phyloP scores from a whole-genome alignment of 2,888 invertebrate genomes.

The Entomobrya proxima region DNA sequence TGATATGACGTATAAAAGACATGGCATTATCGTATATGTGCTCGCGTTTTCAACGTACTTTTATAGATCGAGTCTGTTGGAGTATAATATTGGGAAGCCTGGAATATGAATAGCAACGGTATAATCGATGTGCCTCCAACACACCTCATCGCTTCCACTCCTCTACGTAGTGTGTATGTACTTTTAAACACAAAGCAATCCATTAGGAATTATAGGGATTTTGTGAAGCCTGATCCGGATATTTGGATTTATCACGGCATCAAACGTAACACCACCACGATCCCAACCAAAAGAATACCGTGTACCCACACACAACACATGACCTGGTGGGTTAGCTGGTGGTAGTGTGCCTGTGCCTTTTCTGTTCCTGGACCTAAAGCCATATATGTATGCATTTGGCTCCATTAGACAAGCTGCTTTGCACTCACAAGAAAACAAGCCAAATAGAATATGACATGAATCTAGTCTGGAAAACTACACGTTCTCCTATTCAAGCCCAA shows the following conservation, averaged over 20 bases:
- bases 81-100: no score
- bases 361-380: no score
- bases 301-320: not conserved
- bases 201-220: slow-evolving; percentile 58
- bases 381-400: no score
- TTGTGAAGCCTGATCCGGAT: slow-evolving; percentile 58
- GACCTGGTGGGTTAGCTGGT: not conserved
- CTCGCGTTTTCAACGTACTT: not conserved
- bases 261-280: slow-evolving; percentile 22
- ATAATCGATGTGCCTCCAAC: not conserved
- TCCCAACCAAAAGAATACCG: not conserved
- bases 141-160: slow-evolving; percentile 23
- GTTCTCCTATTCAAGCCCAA: not conserved
- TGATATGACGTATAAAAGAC: not conserved
- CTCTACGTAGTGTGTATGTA: no score
- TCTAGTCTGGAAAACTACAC: not conserved
- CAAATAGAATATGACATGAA: slow-evolving; percentile 46
- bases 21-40: not conserved
- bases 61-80: no score
- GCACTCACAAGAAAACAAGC: slow-evolving; percentile 29
- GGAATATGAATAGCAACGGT: no score
- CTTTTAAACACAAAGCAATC: slow-evolving; percentile 45
- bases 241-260: slow-evolving; percentile 62
- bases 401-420: not conserved
- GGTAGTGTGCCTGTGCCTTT: not conserved